Evolutionary conservation across 2,888 invertebrate species (phyloP).

Genomic region (Polydrusus cervinus): DNA sequence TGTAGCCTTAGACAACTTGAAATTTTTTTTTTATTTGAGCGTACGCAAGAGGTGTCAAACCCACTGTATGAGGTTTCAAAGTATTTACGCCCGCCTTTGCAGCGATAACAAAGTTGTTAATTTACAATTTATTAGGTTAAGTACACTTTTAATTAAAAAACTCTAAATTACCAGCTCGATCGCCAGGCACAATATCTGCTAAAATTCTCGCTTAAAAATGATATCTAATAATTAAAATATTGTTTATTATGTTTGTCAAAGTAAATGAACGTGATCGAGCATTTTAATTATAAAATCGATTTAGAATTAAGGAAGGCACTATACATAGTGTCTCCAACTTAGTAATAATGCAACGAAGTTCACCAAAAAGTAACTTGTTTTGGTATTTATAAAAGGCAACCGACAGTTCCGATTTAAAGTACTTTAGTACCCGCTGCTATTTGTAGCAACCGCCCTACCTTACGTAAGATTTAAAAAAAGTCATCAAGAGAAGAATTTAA

Average conservation of each 20-base stretch:
- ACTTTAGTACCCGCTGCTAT: too few relatives aligned
- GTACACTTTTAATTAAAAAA: slow-evolving; percentile 58
- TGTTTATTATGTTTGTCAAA: slow-evolving; percentile 59
- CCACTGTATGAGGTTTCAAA: neutral
- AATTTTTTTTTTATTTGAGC: too few relatives aligned
- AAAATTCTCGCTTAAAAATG: slow-evolving; percentile 51
- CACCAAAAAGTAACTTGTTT: too few relatives aligned
- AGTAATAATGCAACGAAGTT: neutral
- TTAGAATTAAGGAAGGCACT: slow-evolving; percentile 62
- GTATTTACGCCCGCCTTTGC: neutral
- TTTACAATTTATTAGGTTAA: slow-evolving; percentile 55
- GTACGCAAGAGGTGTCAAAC: too few relatives aligned
- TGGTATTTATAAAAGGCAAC: too few relatives aligned
- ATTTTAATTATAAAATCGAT: slow-evolving; percentile 65
- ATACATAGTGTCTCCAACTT: slow-evolving; percentile 24
- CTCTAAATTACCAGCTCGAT: slow-evolving; percentile 56
- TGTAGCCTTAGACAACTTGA: too few relatives aligned
- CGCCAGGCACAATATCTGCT: slow-evolving; percentile 39
- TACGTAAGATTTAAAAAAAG: too few relatives aligned
- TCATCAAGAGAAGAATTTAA: too few relatives aligned
- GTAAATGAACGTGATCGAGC: slow-evolving; percentile 61
- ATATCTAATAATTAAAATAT: slow-evolving; percentile 60
- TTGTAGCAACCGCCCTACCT: too few relatives aligned
- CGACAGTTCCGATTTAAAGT: too few relatives aligned
- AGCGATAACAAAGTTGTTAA: slow-evolving; percentile 35